phyloP scores from a whole-genome alignment of 1,140 invertebrate genomes.

The Drosophila ambigua region DNA sequence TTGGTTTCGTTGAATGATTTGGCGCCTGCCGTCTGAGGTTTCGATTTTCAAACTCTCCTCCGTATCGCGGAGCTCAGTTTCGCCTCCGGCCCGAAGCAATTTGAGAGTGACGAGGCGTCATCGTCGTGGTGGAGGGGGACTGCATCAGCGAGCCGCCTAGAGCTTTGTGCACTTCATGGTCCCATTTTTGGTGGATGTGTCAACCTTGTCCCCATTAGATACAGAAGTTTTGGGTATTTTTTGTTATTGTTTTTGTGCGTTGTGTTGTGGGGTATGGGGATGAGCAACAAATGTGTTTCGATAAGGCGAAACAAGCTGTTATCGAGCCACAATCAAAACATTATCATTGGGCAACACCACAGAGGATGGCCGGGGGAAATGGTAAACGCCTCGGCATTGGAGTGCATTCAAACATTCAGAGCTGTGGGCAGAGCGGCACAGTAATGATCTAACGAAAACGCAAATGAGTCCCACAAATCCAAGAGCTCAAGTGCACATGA shows the following conservation, averaged over 20 bases:
- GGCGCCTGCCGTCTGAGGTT: slow-evolving; percentile 46
- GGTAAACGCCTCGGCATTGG: slow-evolving; percentile 6
- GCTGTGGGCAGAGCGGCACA: too few species aligned
- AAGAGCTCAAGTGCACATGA: slow-evolving; percentile 45
- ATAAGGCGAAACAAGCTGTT: slow-evolving; percentile 68
- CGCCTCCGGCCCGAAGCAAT: slow-evolving; percentile 30
- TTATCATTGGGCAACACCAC: slow-evolving; percentile 31
- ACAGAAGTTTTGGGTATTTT: slow-evolving; percentile 18
- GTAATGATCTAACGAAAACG: slow-evolving; percentile 14
- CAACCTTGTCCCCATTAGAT: slow-evolving; percentile 75
- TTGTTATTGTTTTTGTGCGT: neutral
- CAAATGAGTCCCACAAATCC: slow-evolving; percentile 32
- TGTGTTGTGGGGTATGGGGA: slow-evolving; percentile 23
- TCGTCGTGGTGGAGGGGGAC: neutral
- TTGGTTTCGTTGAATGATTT: neutral
- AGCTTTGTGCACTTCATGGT: slow-evolving; percentile 47
- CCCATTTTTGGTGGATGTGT: slow-evolving; percentile 52
- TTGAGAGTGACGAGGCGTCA: slow-evolving; percentile 15
- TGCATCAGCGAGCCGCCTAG: slow-evolving; percentile 1
- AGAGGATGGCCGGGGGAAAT: slow-evolving; percentile 5
- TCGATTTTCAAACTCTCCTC: slow-evolving; percentile 32
- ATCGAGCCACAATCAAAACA: slow-evolving; percentile 72
- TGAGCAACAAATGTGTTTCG: slow-evolving; percentile 61
- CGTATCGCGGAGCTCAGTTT: slow-evolving; percentile 33
- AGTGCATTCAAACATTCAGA: slow-evolving; percentile 30